phyloP scores from a whole-genome alignment of 2,797 vertebrate genomes.

The Malacoctenus gilli region DNA sequence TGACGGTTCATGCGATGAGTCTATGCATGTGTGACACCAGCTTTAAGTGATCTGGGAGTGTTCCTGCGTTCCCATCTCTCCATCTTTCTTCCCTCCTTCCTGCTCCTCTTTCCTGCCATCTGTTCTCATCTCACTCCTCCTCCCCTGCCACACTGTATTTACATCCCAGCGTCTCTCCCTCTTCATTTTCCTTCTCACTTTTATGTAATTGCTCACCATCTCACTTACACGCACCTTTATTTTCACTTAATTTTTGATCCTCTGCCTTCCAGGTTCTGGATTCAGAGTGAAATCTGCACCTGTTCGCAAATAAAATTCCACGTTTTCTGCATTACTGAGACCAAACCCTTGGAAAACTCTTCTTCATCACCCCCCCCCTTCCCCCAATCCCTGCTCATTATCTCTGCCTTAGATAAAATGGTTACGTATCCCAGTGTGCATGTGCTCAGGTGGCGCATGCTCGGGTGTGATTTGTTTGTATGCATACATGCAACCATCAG shows the following conservation, averaged over 20 bases:
- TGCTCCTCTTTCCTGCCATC: constrained; percentile 53
- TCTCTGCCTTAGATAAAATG: not conserved
- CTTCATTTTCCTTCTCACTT: constrained; percentile 11
- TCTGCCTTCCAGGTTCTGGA: too few relatives aligned
- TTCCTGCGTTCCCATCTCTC: constrained; percentile 26
- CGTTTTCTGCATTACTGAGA: too few relatives aligned
- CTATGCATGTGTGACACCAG: constrained; percentile 22
- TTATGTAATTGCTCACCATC: constrained; percentile 27
- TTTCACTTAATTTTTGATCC: too few relatives aligned
- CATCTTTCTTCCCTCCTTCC: constrained; percentile 30
- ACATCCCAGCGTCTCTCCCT: constrained; percentile 28
- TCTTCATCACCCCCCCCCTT: constrained; percentile 16
- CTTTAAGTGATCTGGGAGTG: constrained; percentile 39
- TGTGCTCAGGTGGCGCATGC: not conserved
- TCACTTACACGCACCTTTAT: too few relatives aligned
- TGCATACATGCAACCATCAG: constrained; percentile 39
- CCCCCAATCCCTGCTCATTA: too few relatives aligned
- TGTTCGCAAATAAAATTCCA: too few relatives aligned
- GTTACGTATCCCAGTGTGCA: not conserved
- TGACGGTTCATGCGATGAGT: constrained; percentile 3
- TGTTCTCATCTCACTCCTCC: constrained; percentile 43
- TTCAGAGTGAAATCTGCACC: not conserved
- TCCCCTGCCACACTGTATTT: constrained; percentile 29
- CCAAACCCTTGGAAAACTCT: too few relatives aligned
- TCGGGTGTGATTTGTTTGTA: not conserved